phyloP scores from a whole-genome alignment of 2,888 invertebrate genomes.

The Spisula subtruncata region DNA sequence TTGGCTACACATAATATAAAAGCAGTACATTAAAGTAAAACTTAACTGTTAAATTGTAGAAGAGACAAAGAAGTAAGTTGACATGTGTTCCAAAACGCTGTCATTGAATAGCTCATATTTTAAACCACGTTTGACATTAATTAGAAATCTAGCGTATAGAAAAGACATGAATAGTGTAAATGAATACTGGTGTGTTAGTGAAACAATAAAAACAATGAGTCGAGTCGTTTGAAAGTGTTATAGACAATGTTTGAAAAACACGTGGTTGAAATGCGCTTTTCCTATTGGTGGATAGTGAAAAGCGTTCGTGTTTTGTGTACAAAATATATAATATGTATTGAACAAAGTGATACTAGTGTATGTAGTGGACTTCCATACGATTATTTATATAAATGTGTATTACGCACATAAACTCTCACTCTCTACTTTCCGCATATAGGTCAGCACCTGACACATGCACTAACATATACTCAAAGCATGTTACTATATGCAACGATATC shows the following conservation, averaged over 20 bases:
- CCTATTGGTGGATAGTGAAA: background rate
- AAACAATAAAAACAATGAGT: background rate
- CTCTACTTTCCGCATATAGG: constrained; percentile 12
- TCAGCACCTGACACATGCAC: background rate
- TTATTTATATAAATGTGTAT: constrained; percentile 11
- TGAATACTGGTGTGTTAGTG: background rate
- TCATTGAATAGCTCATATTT: background rate
- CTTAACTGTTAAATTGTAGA: no score
- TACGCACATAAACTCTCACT: constrained; percentile 6
- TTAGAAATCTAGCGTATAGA: background rate
- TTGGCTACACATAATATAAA: background rate
- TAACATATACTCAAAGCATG: background rate
- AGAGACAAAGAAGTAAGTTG: background rate
- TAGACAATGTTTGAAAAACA: background rate
- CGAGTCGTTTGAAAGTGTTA: background rate
- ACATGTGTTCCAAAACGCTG: background rate
- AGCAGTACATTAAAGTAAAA: no score
- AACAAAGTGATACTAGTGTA: constrained; percentile 27
- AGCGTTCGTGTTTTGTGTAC: background rate
- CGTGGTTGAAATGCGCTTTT: background rate
- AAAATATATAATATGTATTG: background rate
- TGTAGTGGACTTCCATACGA: constrained; percentile 20
- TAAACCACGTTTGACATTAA: background rate
- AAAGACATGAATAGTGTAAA: background rate
- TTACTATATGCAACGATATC: constrained; percentile 4